phyloP scores from a whole-genome alignment of 2,113 vertebrate species.

The Pterocles burchelli region DNA sequence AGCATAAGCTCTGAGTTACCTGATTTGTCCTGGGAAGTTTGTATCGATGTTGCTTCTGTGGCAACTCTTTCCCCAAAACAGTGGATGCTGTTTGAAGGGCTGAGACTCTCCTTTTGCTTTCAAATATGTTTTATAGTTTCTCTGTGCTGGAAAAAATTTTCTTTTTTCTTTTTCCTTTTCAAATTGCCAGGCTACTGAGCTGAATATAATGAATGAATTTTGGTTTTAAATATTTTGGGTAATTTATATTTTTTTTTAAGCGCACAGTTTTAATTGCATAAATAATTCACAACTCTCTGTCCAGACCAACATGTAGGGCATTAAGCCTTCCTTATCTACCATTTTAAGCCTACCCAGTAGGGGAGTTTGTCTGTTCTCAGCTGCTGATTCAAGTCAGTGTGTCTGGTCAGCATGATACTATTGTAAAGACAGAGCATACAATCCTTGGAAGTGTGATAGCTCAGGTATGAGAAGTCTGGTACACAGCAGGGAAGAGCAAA shows the following conservation, averaged over 20 bases:
- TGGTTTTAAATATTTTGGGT: background rate
- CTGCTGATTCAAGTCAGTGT: background rate
- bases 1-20: background rate
- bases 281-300: background rate
- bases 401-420: background rate
- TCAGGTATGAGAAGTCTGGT: background rate
- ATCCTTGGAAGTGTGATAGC: background rate
- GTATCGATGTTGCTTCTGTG: background rate
- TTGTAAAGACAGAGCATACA: slow-evolving; percentile 1
- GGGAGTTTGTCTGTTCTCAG: background rate
- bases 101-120: background rate
- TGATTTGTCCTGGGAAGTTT: background rate
- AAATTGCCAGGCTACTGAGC: background rate
- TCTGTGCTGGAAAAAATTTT: background rate
- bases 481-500: background rate
- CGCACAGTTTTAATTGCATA: background rate
- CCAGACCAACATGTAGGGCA: background rate
- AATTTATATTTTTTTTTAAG: background rate
- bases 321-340: background rate
- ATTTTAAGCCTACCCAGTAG: background rate
- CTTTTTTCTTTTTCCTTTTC: background rate
- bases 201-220: background rate
- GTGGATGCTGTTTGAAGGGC: background rate
- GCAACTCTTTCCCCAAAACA: background rate
- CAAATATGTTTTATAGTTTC: background rate